These are phyloP conservation scores for Acrocyrtus sp. DNA, from an alignment of 2,888 invertebrate genomes.

Conservation along the genomic window DNA sequence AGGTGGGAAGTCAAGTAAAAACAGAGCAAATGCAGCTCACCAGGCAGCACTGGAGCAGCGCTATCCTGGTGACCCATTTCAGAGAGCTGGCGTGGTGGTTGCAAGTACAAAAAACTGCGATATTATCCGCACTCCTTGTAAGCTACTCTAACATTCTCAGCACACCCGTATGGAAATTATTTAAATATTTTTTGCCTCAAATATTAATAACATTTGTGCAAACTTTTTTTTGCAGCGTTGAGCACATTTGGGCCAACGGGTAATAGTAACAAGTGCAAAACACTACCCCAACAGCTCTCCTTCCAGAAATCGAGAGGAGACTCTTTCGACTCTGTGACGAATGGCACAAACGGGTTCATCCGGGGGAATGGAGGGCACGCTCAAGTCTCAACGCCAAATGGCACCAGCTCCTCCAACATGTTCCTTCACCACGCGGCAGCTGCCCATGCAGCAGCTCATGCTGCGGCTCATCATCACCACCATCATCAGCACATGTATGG, in stretches of 20 bases:
- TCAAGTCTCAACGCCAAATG: slow-evolving; percentile 62
- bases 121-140: slow-evolving; percentile 63
- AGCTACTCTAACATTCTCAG: slow-evolving; percentile 21
- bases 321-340: slow-evolving; percentile 58
- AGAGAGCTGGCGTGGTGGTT: slow-evolving; percentile 60
- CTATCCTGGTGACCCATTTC: slow-evolving; percentile 59
- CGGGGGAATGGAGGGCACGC: slow-evolving; percentile 54
- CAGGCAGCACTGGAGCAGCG: slow-evolving; percentile 51
- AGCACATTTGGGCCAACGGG: slow-evolving; percentile 62
- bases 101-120: slow-evolving; percentile 63
- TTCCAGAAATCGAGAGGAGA: slow-evolving; percentile 62
- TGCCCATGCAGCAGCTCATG: slow-evolving; percentile 8
- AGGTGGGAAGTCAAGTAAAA: slow-evolving; percentile 63
- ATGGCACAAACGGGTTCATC: slow-evolving; percentile 59
- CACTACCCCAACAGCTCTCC: slow-evolving; percentile 62
- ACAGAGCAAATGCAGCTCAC: slow-evolving; percentile 48
- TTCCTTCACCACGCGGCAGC: slow-evolving; percentile 54
- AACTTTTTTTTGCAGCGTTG: slow-evolving; percentile 49
- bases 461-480: slow-evolving; percentile 21
- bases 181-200: slow-evolving; percentile 3
- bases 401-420: slow-evolving; percentile 54
- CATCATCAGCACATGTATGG: slow-evolving; percentile 39
- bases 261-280: slow-evolving; percentile 61
- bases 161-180: neutral
- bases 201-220: neutral